phyloP scores from a whole-genome alignment of 2,113 vertebrate genomes.

The Tautogolabrus adspersus region DNA sequence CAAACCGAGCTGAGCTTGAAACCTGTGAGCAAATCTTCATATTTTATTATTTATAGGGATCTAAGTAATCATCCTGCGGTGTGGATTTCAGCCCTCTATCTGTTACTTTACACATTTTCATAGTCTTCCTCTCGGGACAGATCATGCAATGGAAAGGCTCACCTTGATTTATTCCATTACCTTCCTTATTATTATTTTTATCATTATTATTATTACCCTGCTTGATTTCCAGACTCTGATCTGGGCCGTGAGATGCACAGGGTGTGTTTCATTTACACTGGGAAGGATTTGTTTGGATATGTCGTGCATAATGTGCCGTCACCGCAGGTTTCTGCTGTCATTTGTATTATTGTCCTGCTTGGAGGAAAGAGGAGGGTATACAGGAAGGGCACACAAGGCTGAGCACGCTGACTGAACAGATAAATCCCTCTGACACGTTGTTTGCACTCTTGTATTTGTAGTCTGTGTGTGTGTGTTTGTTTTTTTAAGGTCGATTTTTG shows the following conservation, averaged over 20 bases:
- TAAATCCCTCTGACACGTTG: slow-evolving; percentile 56
- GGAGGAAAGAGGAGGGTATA: slow-evolving; percentile 57
- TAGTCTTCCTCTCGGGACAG: slow-evolving; percentile 35
- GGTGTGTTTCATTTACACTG: slow-evolving; percentile 78
- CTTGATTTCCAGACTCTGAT: slow-evolving; percentile 70
- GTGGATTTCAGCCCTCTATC: neutral
- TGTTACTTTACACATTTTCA: slow-evolving; percentile 14
- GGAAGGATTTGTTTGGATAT: slow-evolving; percentile 77
- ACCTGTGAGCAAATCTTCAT: neutral
- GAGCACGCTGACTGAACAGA: slow-evolving; percentile 65
- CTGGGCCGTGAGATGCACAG: slow-evolving; percentile 57
- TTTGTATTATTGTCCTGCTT: slow-evolving; percentile 63
- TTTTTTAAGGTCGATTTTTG: slow-evolving; percentile 7
- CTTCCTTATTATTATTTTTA: slow-evolving; percentile 70
- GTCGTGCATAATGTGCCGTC: slow-evolving; percentile 77
- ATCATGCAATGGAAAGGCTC: slow-evolving; percentile 48
- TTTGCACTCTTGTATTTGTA: slow-evolving; percentile 29
- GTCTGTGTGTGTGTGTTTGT: neutral
- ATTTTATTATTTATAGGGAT: slow-evolving; percentile 4
- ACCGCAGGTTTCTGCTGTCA: slow-evolving; percentile 75
- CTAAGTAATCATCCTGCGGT: neutral
- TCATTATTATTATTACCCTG: slow-evolving; percentile 68
- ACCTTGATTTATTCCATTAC: slow-evolving; percentile 73
- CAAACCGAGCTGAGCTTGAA: neutral
- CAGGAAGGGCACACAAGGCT: slow-evolving; percentile 65